phyloP scores from a whole-genome alignment of 2,113 vertebrate species.

The Dipodomys stephensi region DNA sequence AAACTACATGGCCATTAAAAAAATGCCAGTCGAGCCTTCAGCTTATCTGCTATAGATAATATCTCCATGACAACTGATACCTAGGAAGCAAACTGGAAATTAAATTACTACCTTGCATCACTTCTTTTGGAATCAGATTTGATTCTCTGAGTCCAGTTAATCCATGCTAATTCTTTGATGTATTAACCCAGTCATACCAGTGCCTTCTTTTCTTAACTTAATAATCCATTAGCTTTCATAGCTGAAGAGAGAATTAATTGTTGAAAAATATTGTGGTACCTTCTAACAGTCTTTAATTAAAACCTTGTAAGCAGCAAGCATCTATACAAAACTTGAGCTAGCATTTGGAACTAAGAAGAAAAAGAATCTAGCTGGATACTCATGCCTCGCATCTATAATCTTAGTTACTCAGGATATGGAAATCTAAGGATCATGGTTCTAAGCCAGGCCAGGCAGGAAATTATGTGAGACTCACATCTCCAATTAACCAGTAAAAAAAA shows the following conservation, averaged over 20 bases:
- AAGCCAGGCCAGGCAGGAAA: too few species aligned
- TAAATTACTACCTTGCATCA: not conserved
- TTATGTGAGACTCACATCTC: too few species aligned
- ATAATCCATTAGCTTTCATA: not conserved
- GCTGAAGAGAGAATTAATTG: constrained; percentile 32
- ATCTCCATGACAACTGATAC: constrained; percentile 1
- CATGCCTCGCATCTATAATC: too few species aligned
- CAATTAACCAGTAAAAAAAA: too few species aligned
- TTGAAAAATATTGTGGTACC: constrained; percentile 50
- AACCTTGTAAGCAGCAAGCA: constrained; percentile 18
- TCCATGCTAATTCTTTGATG: constrained; percentile 14
- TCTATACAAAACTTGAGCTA: constrained; percentile 33
- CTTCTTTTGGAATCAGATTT: constrained; percentile 29
- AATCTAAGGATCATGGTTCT: too few species aligned
- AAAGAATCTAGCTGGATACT: not conserved
- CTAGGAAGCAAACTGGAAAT: constrained; percentile 60
- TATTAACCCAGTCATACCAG: not conserved
- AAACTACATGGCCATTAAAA: not conserved
- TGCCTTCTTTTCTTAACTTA: constrained; percentile 11
- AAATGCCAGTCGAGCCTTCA: not conserved
- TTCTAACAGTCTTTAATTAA: constrained; percentile 34
- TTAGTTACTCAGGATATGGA: too few species aligned
- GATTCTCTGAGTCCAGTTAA: constrained; percentile 18
- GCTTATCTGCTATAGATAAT: constrained; percentile 41
- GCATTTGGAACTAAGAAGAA: constrained; percentile 2